Conservation (phyloP, 1,140 invertebrate species). For the Nylanderia fulva region DNA sequence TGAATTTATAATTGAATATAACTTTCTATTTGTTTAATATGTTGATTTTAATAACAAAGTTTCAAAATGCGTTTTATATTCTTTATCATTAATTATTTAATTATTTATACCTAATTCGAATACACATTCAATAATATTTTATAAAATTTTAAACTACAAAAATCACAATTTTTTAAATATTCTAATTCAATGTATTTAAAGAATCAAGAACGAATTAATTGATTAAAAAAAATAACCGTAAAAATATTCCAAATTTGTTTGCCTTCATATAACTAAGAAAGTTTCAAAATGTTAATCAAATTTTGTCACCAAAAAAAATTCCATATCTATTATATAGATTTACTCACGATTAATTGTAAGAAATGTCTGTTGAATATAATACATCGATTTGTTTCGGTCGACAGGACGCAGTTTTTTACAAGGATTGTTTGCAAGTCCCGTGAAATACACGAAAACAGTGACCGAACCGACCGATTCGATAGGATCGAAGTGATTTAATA, state of each 20-base stretch:
- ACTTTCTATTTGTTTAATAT: not conserved
- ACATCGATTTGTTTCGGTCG: slow-evolving; percentile 20
- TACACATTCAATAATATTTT: not conserved
- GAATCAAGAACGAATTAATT: not conserved
- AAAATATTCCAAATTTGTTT: not conserved
- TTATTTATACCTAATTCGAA: not conserved
- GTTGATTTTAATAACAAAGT: not conserved
- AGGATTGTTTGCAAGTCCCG: not conserved
- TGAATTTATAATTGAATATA: not conserved
- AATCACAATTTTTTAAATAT: not conserved
- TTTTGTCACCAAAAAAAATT: not conserved
- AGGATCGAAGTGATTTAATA: slow-evolving; percentile 50
- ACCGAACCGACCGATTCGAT: slow-evolving; percentile 5
- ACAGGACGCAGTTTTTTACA: not conserved
- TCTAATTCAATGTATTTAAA: not conserved
- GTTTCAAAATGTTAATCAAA: not conserved
- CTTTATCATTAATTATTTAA: not conserved
- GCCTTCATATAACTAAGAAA: not conserved
- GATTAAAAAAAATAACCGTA: not conserved
- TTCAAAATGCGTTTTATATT: slow-evolving; percentile 3
- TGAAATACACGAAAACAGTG: slow-evolving; percentile 37
- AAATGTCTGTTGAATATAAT: not conserved
- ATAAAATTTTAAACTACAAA: not conserved
- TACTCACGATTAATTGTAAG: not conserved
- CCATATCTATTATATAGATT: no score